Percentiles rank a stretch among this genome's conserved stretches.
Evolutionary conservation across 1,140 invertebrate genomes (phyloP).

Genomic region (Bombus superbus): DNA sequence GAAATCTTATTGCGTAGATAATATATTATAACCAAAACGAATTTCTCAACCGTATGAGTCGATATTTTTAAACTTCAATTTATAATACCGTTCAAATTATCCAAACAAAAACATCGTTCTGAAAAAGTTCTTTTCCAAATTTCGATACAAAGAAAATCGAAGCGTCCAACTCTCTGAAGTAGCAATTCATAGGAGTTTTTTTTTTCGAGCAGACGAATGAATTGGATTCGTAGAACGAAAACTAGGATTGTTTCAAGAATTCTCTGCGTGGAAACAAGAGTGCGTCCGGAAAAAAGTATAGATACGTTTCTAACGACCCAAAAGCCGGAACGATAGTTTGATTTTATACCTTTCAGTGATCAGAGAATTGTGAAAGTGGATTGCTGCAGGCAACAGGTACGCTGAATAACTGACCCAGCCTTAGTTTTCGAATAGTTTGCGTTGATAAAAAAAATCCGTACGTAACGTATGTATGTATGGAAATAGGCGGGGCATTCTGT

Average conservation of each 20-base stretch:
- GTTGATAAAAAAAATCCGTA: background rate
- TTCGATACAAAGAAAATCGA: background rate
- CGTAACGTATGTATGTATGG: background rate
- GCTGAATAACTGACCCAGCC: conserved; percentile 9
- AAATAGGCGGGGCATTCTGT: background rate
- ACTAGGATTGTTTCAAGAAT: background rate
- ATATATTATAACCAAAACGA: no score
- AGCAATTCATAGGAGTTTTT: background rate
- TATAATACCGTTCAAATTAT: background rate
- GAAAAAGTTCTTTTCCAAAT: background rate
- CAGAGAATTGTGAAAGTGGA: conserved; percentile 19
- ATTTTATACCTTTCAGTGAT: background rate
- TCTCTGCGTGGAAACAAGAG: background rate
- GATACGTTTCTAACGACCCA: background rate
- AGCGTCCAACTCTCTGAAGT: no score
- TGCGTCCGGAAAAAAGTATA: background rate
- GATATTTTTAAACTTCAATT: background rate
- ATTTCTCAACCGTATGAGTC: background rate
- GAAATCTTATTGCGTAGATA: no score
- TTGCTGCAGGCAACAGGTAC: conserved; percentile 12
- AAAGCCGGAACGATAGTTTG: background rate
- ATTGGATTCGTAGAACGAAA: background rate
- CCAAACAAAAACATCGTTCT: background rate
- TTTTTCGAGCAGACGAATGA: background rate
- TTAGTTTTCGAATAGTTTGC: conserved; percentile 1